These are phyloP conservation scores for Atherinomorus stipes DNA, from an alignment of 2,113 vertebrate genomes.

Conservation along the genomic window DNA sequence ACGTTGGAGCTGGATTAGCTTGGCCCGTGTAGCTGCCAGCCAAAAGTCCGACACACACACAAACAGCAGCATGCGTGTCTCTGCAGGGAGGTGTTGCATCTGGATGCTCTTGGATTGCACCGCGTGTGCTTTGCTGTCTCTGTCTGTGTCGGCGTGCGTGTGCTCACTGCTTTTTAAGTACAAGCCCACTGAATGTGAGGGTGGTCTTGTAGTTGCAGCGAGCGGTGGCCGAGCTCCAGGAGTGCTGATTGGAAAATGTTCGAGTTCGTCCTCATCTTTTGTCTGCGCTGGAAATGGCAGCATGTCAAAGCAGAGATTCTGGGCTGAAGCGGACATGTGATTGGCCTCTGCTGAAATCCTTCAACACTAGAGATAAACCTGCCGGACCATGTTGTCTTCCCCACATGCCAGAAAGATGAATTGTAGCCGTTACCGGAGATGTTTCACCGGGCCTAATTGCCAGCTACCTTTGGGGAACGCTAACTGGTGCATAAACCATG, in stretches of 20 bases:
- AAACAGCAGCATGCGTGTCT: slow-evolving; percentile 5
- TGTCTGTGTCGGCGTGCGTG: background rate
- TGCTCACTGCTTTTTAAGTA: slow-evolving; percentile 9
- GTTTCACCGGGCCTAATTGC: slow-evolving; percentile 59
- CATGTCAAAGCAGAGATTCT: slow-evolving; percentile 41
- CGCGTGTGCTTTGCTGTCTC: background rate
- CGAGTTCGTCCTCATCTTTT: slow-evolving; percentile 37
- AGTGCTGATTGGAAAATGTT: slow-evolving; percentile 53
- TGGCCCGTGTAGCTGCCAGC: slow-evolving; percentile 46
- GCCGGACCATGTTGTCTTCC: slow-evolving; percentile 33
- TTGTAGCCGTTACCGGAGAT: slow-evolving; percentile 53
- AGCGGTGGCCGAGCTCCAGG: slow-evolving; percentile 52
- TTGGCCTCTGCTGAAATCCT: slow-evolving; percentile 50
- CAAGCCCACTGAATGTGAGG: slow-evolving; percentile 43
- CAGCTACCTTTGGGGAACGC: slow-evolving; percentile 60
- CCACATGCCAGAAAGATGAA: slow-evolving; percentile 61
- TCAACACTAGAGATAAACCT: slow-evolving; percentile 54
- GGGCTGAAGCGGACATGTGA: slow-evolving; percentile 22
- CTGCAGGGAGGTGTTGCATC: slow-evolving; percentile 17
- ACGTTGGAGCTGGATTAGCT: slow-evolving; percentile 64
- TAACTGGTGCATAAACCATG: slow-evolving; percentile 55
- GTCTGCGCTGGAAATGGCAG: slow-evolving; percentile 47
- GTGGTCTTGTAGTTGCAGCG: slow-evolving; percentile 40
- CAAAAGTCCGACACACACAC: slow-evolving; percentile 29
- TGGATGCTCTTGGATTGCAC: slow-evolving; percentile 6